Base-by-base conservation (phyloP, 2,113 vertebrate genomes). In the Brienomyrus longianalis region DNA sequence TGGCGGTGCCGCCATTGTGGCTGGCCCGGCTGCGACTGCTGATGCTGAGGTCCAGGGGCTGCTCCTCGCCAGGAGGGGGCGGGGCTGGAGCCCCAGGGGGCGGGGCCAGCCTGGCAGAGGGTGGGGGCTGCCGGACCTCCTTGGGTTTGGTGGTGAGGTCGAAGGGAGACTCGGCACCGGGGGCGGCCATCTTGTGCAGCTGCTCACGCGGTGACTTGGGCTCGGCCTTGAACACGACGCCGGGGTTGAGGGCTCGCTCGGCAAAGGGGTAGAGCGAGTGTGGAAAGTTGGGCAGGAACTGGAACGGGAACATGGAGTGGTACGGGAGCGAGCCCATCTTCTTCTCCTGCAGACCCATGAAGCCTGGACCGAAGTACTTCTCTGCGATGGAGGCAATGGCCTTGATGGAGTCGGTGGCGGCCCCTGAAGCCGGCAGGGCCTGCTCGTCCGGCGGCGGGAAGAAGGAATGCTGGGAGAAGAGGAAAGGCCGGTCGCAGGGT, bases 381-480 rank as follows among this genome's bases (percentile, higher is more conserved):
- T 99, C 98, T 0, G 98, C 98, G 2, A 99, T 99, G 92, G 98
- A 99, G 8, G 98, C 98, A 0, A 99, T 99, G 43, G 98, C 98
- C 95, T 99, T 99, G 91, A 99, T 99, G 47, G 98, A 99, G 96
- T 99, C 98, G 21, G 98, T 98, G 0, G 98, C 95, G 1, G 96
- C 96, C 0, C 96, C 96, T 0, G 97, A 93, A 47, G 97, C 94
- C 0, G 97, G 97, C 35, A 99, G 96, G 83, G 98, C 96, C 95
- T 99, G 98, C 92, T 99, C 98, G 50, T 99, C 97, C 0, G 98
- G 98, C 0, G 98, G 98, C 5, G 98, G 98, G 88, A 99, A 98
- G 95, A 99, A 99, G 90, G 98, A 97, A 94, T 98, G 98, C 91
- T 98, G 98, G 31, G 97, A 96, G 74, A 97, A 97, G 90, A 98